Conservation (phyloP, 2,797 vertebrate genomes). For the Microctenopoma steveboyesi region DNA sequence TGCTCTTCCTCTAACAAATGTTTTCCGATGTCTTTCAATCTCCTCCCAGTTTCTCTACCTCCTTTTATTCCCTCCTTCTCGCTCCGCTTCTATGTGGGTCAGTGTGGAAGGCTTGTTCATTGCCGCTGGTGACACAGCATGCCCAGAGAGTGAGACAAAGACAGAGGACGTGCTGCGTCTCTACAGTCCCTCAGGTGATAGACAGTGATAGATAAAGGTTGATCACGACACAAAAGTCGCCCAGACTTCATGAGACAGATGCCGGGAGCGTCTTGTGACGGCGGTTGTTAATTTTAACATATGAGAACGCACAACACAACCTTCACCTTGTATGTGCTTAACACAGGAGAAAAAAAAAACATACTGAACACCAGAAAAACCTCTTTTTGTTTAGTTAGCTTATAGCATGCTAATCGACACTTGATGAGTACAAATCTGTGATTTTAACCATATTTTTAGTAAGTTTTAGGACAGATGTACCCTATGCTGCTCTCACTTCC, state of each 20-base stretch:
- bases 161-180: conserved; percentile 5
- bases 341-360: too few species aligned
- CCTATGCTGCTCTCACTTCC: too few species aligned
- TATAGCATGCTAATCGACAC: background rate
- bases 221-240: conserved; percentile 24
- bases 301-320: background rate
- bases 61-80: conserved; percentile 17
- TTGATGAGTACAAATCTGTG: too few species aligned
- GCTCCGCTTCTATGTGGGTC: conserved; percentile 65
- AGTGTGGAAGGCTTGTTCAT: conserved; percentile 48
- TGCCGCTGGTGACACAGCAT: conserved; percentile 65
- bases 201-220: conserved; percentile 34
- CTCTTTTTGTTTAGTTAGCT: background rate
- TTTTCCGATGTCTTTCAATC: conserved; percentile 8
- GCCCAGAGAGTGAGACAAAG: conserved; percentile 13
- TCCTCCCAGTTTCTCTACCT: conserved; percentile 35
- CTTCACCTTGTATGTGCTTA: background rate
- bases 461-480: background rate
- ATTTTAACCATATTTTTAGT: too few species aligned
- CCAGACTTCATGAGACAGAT: background rate
- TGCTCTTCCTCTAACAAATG: conserved; percentile 2
- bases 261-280: background rate
- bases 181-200: conserved; percentile 41
- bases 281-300: background rate
- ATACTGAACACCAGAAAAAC: too few species aligned